phyloP scores from a whole-genome alignment of 2,888 invertebrate genomes.

The Disparrhopalites patrizii region DNA sequence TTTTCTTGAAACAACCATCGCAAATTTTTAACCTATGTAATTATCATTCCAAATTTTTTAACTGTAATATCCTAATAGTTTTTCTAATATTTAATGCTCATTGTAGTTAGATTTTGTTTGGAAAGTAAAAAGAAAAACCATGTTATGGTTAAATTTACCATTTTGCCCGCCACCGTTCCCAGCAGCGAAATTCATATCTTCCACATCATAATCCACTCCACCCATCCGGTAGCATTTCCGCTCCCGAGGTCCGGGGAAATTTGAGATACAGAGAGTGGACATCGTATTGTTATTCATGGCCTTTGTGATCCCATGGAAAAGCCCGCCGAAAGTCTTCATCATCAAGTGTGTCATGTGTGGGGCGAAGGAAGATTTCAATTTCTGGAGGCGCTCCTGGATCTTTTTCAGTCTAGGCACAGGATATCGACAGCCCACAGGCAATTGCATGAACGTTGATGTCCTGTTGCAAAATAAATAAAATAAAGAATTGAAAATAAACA shows the following conservation, averaged over 20 bases:
- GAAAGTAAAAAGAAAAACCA: too few species aligned
- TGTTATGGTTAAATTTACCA: conserved; percentile 14
- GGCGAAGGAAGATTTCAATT: conserved; percentile 33
- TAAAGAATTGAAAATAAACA: conserved; percentile 16
- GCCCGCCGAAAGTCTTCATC: conserved; percentile 38
- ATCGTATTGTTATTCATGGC: conserved; percentile 34
- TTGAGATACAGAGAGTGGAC: conserved; percentile 43
- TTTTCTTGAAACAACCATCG: too few species aligned
- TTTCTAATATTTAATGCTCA: too few species aligned
- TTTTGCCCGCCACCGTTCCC: conserved; percentile 23
- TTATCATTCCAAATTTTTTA: too few species aligned
- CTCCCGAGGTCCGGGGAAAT: conserved; percentile 36
- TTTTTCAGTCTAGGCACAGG: conserved; percentile 32
- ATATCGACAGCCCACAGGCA: conserved; percentile 36
- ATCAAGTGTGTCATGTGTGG: conserved; percentile 36
- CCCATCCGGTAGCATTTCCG: conserved; percentile 2
- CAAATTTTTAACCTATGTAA: too few species aligned
- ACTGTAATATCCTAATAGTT: too few species aligned
- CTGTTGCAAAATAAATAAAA: conserved; percentile 27
- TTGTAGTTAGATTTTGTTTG: too few species aligned
- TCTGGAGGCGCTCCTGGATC: conserved; percentile 29
- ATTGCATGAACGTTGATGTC: conserved; percentile 33
- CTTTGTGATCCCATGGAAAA: conserved; percentile 38
- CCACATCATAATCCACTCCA: conserved; percentile 19
- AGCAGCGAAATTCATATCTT: conserved; percentile 31